phyloP scores from a whole-genome alignment of 2,888 invertebrate species.

The Rotaria macrura region DNA sequence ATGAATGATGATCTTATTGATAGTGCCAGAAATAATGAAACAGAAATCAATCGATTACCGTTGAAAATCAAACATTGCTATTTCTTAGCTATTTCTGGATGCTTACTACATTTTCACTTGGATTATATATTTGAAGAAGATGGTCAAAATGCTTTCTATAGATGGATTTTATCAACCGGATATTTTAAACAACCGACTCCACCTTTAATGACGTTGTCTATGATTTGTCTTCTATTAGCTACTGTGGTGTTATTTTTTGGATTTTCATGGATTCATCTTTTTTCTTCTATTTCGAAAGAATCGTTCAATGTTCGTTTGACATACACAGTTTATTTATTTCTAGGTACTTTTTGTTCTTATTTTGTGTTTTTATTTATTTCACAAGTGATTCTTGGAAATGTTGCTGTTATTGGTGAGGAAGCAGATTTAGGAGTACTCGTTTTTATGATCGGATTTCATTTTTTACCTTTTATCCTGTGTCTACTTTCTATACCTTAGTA shows the following conservation, averaged over 20 bases:
- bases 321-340: neutral
- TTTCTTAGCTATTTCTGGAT: neutral
- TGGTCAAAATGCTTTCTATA: neutral
- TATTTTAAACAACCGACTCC: neutral
- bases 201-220: neutral
- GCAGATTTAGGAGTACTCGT: neutral
- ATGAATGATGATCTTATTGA: too few relatives aligned
- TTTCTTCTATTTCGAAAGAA: neutral
- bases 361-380: neutral
- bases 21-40: neutral
- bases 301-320: neutral
- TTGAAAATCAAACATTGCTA: neutral
- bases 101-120: neutral
- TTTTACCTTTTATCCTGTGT: neutral
- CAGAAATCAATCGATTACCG: neutral
- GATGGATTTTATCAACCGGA: neutral
- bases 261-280: neutral
- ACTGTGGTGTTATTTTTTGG: neutral
- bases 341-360: neutral
- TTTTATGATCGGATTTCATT: neutral
- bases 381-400: neutral
- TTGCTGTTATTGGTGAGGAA: neutral
- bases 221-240: neutral
- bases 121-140: neutral
- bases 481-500: neutral